These are phyloP conservation scores for Dryadula phaetusa DNA, from an alignment of 2,888 invertebrate genomes.

Conservation along the genomic window DNA sequence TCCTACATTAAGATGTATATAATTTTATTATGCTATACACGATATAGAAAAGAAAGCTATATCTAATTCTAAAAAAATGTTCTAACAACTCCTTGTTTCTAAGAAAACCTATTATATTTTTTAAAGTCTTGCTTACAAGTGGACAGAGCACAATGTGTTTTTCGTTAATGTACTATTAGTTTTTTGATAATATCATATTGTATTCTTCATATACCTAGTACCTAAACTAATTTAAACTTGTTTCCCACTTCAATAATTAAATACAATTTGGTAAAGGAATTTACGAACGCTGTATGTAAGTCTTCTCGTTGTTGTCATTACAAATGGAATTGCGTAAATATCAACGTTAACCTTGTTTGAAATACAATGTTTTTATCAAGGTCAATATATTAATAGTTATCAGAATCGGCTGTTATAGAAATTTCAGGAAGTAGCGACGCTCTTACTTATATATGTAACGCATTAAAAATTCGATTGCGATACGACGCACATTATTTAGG, in stretches of 20 bases:
- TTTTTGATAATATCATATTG: too few relatives aligned
- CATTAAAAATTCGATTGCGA: slow-evolving; percentile 57
- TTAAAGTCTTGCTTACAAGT: background rate
- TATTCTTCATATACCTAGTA: background rate
- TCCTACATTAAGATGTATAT: background rate
- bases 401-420: background rate
- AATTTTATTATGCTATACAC: background rate
- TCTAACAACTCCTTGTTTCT: too few relatives aligned
- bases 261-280: background rate
- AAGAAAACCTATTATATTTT: slow-evolving; percentile 1
- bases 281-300: background rate
- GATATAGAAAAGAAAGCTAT: background rate
- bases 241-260: background rate
- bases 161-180: background rate
- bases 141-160: too few relatives aligned
- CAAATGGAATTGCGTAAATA: background rate
- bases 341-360: background rate
- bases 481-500: slow-evolving; percentile 64
- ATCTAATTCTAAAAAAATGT: background rate
- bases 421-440: background rate
- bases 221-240: background rate
- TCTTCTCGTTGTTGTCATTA: background rate
- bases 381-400: background rate
- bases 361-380: background rate
- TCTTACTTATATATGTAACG: slow-evolving; percentile 35